These are phyloP conservation scores for Zophobas atratus DNA, from an alignment of 1,140 invertebrate species.

Conservation along the genomic window DNA sequence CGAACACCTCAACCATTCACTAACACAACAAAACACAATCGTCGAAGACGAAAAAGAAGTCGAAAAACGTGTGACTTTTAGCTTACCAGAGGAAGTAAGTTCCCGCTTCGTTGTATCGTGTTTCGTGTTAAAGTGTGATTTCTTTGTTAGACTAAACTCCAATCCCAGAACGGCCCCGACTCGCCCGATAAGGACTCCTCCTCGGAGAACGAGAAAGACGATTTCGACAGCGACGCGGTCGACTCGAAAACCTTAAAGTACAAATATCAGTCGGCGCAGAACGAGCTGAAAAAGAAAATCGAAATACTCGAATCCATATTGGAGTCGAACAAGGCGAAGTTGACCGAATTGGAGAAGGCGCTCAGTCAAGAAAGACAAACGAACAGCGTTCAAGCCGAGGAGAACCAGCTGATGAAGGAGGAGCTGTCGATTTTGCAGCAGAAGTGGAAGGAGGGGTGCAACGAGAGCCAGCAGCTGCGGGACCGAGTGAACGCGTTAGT, in stretches of 20 bases:
- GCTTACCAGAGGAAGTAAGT: conserved; percentile 48
- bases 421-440: conserved; percentile 67
- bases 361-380: conserved; percentile 68
- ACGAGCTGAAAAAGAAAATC: conserved; percentile 67
- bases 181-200: conserved; percentile 42
- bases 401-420: conserved; percentile 68
- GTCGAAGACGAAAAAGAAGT: conserved; percentile 52
- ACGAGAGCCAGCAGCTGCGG: conserved; percentile 67
- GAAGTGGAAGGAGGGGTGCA: conserved; percentile 67
- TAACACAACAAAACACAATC: background rate
- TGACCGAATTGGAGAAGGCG: conserved; percentile 57
- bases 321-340: conserved; percentile 66
- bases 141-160: too few relatives aligned
- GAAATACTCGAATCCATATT: conserved; percentile 67
- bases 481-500: conserved; percentile 57
- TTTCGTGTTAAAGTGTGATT: too few relatives aligned
- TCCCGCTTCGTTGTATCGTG: too few relatives aligned
- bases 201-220: conserved; percentile 43
- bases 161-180: conserved; percentile 42
- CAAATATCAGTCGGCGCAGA: conserved; percentile 63
- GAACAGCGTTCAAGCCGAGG: conserved; percentile 56
- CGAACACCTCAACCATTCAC: background rate
- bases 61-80: conserved; percentile 56
- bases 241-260: conserved; percentile 66
- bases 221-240: conserved; percentile 54